phyloP scores from a whole-genome alignment of 2,888 invertebrate species.

The Terebella lapidaria region DNA sequence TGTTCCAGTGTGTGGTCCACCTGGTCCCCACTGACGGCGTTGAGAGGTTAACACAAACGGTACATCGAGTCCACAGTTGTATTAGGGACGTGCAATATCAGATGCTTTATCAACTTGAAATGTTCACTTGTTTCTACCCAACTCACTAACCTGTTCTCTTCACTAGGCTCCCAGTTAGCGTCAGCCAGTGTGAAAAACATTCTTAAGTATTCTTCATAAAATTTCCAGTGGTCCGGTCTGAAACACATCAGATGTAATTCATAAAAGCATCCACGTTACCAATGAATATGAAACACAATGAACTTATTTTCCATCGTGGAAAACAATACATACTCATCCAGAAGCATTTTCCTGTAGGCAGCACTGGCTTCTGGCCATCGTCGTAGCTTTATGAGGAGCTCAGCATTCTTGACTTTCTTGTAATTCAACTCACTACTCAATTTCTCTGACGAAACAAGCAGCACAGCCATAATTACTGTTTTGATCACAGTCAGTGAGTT shows the following conservation, averaged over 20 bases:
- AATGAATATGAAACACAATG: no score
- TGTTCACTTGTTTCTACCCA: background rate
- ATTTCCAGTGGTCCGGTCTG: constrained; percentile 47
- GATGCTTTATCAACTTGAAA: no score
- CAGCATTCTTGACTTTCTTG: constrained; percentile 65
- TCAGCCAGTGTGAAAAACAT: constrained; percentile 65
- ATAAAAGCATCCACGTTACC: no score
- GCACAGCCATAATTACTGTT: no score
- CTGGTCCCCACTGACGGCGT: no score
- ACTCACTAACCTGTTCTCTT: background rate
- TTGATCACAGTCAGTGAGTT: no score
- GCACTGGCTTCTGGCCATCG: constrained; percentile 72
- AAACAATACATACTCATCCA: constrained; percentile 68
- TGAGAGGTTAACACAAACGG: background rate
- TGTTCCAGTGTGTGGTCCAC: constrained; percentile 40
- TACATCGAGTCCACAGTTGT: background rate
- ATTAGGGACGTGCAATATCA: no score
- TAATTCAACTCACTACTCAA: constrained; percentile 63
- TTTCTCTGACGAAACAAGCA: constrained; percentile 46
- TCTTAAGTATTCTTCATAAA: constrained; percentile 64
- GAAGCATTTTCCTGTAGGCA: constrained; percentile 69
- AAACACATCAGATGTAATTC: constrained; percentile 19
- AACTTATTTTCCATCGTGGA: no score
- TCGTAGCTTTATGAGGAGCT: constrained; percentile 68
- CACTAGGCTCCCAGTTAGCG: constrained; percentile 20